These are phyloP conservation scores for Rhopalosiphum maidis DNA, from an alignment of 1,140 invertebrate genomes.

Conservation along the genomic window DNA sequence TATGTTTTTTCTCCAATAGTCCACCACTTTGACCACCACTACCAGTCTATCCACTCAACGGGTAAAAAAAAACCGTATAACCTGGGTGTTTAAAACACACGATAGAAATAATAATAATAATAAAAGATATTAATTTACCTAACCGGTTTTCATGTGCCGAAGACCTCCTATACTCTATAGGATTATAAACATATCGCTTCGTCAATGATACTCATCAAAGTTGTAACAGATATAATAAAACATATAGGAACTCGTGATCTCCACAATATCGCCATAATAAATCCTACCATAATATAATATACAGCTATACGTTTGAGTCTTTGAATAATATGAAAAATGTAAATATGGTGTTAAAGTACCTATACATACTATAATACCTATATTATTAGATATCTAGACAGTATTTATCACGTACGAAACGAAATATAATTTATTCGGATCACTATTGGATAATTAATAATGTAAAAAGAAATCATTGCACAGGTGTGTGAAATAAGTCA, in stretches of 20 bases:
- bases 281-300: not conserved
- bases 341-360: not conserved
- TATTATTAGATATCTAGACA: not conserved
- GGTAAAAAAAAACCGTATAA: slow-evolving; percentile 41
- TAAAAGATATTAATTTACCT: slow-evolving; percentile 53
- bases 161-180: not conserved
- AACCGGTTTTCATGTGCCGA: slow-evolving; percentile 10
- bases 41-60: not conserved
- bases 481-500: slow-evolving; percentile 40
- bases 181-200: slow-evolving; percentile 3
- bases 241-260: slow-evolving; percentile 3
- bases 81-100: slow-evolving; percentile 5
- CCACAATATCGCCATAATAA: not conserved
- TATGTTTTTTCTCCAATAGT: slow-evolving; percentile 30
- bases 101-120: slow-evolving; percentile 31
- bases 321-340: slow-evolving; percentile 8
- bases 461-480: slow-evolving; percentile 42
- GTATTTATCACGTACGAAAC: not conserved
- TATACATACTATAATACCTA: not conserved
- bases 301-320: no score
- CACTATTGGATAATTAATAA: slow-evolving; percentile 50
- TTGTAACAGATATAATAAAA: not conserved
- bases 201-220: not conserved
- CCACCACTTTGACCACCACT: not conserved
- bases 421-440: slow-evolving; percentile 20